Evolutionary conservation across 2,113 vertebrate genomes (phyloP).

Genomic region (Bagarius yarrelli): DNA sequence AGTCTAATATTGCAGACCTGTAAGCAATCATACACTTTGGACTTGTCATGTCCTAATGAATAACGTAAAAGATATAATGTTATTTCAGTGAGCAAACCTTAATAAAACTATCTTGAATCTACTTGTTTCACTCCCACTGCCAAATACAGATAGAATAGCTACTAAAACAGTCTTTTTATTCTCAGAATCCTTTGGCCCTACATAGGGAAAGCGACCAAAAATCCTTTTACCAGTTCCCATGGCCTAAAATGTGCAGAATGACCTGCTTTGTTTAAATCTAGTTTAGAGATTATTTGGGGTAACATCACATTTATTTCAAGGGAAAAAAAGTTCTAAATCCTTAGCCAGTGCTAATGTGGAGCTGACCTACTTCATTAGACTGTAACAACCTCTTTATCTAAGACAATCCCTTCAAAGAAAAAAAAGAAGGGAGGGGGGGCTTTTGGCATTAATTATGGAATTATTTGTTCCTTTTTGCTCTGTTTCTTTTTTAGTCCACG

Average conservation of each 20-base stretch:
- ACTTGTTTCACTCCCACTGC: background rate
- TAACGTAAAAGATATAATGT: background rate
- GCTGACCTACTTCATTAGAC: conserved; percentile 42
- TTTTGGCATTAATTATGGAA: conserved; percentile 26
- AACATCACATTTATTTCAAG: conserved; percentile 14
- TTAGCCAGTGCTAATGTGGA: conserved; percentile 4
- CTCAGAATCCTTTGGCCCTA: background rate
- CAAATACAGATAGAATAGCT: background rate
- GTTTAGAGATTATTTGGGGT: background rate
- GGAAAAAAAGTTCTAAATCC: conserved; percentile 12
- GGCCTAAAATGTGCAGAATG: conserved; percentile 1
- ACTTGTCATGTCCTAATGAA: background rate
- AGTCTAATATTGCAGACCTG: background rate
- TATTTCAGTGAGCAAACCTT: no score
- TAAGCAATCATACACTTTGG: background rate
- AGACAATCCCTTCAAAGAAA: conserved; percentile 1
- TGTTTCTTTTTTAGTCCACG: conserved; percentile 36
- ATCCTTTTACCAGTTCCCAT: conserved; percentile 18
- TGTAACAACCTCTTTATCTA: conserved; percentile 29
- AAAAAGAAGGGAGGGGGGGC: background rate
- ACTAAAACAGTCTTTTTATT: background rate
- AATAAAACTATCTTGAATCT: background rate
- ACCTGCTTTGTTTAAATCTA: conserved; percentile 19
- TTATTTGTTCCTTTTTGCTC: conserved; percentile 43
- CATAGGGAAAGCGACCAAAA: background rate